A percentile compares a stretch with the other conserved stretches of the same genome.
These are phyloP conservation scores for Stenotaenia linearis DNA, from an alignment of 2,888 invertebrate genomes.

Conservation along the genomic window DNA sequence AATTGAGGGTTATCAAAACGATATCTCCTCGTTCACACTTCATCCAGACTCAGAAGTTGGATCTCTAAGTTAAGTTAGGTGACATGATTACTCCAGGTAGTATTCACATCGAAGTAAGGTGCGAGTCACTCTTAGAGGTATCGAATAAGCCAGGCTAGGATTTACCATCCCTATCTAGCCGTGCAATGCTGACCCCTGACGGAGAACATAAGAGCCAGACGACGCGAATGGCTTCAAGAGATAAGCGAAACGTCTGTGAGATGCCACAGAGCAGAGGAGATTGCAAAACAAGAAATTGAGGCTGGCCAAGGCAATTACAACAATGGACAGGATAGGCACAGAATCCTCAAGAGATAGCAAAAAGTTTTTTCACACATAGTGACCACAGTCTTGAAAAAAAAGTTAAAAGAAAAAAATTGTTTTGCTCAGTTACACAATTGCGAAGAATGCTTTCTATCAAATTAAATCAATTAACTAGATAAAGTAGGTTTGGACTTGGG, in stretches of 20 bases:
- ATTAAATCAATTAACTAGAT: conserved; percentile 19
- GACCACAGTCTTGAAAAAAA: not conserved
- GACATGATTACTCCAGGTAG: conserved; percentile 1
- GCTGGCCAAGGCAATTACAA: conserved; percentile 21
- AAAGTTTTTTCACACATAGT: conserved; percentile 11
- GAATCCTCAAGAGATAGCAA: conserved; percentile 24
- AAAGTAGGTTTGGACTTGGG: not conserved
- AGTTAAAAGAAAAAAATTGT: not conserved
- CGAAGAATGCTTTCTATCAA: conserved; percentile 15
- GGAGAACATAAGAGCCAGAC: conserved; percentile 11
- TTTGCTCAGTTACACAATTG: not conserved
- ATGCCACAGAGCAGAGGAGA: conserved; percentile 21
- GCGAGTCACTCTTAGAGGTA: not conserved
- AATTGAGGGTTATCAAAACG: not conserved
- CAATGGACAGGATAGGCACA: conserved; percentile 23
- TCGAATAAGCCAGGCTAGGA: conserved; percentile 13
- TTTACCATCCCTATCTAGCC: conserved; percentile 14
- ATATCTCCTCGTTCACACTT: not conserved
- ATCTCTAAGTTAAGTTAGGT: not conserved
- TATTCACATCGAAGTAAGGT: not conserved
- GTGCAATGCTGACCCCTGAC: conserved; percentile 20
- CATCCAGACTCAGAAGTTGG: not conserved
- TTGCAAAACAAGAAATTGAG: conserved; percentile 26
- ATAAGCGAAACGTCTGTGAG: conserved; percentile 20
- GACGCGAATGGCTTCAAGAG: conserved; percentile 14